Base-by-base conservation (phyloP, 1,140 invertebrate genomes). In the Eurosta solidaginis region DNA sequence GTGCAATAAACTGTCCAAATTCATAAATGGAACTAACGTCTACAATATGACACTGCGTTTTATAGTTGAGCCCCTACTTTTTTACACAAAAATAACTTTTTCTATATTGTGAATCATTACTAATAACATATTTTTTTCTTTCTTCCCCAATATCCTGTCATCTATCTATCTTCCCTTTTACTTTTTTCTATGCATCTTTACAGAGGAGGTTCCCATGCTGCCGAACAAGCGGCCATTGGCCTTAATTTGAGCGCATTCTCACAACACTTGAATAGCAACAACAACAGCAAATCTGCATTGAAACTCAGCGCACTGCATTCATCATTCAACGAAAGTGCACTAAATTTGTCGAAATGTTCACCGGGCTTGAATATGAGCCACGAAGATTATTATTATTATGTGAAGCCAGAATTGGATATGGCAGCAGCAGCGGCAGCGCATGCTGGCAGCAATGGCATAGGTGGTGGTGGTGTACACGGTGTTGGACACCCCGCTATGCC, bases 311-410 rank as follows among this genome's bases (percentile, higher is more conserved):
- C 77, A 47, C 52, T 79, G 25, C 78, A 79, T 44, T 79, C 83
- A 10, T 78, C 83, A n/a, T 86, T 82, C 49, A 82, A 78, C 50
- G 85, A 86, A 27, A 81, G 82, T 2, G 80, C 81, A 45, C 75
- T 86, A n/a, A 86, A 86, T 82, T 80, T 86, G 7, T 86, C 85
- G 1, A 86, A 86, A 78, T 84, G 84, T 54, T 81, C 85, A 7
- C 74, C 78, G 0, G 42, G 47, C 27, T 52, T 77, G 12, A 79
- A 77, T 77, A 63, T 83, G 25, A 81, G 77, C 76, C 79, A 77
- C 29, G 85, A 86, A 6, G 84, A 86, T 73, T 86, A 81, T 29
- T 86, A 82, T 75, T 85, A 86, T 63, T 81, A 81, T 50, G 85
- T 86, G 0, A 86, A 86, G 73, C 79, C 83, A 6, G 85, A 86